phyloP scores from a whole-genome alignment of 2,888 invertebrate species.

The Hypena proboscidalis region DNA sequence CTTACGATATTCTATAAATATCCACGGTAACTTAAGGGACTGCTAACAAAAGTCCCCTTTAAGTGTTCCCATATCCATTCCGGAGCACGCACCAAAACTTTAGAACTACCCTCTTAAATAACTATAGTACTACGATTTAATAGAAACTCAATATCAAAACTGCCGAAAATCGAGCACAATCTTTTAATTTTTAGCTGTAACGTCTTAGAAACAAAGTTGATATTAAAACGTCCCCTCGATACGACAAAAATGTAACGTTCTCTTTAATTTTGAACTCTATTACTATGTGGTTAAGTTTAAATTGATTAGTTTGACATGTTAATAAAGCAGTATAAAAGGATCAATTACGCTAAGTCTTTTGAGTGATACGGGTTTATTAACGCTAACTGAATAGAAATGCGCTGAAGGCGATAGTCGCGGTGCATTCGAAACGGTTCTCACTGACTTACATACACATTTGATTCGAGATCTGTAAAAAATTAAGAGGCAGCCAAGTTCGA shows the following conservation, averaged over 20 bases:
- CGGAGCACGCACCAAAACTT: conserved; percentile 23
- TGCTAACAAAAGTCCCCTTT: conserved; percentile 18
- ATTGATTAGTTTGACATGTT: conserved; percentile 8
- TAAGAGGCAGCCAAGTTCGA: no score
- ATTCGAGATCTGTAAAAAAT: conserved; percentile 7
- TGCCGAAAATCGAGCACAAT: conserved; percentile 14
- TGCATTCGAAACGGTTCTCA: conserved; percentile 20
- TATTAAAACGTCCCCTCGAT: no score
- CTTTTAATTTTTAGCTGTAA: no score
- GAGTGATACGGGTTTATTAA: conserved; percentile 59
- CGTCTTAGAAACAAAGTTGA: no score
- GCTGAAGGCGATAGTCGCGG: conserved; percentile 37
- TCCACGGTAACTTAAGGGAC: conserved; percentile 16
- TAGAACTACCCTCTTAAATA: conserved; percentile 29
- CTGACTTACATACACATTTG: conserved; percentile 23
- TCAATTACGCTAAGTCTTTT: conserved; percentile 56
- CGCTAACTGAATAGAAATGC: conserved; percentile 48
- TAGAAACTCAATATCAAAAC: conserved; percentile 29
- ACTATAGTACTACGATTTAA: conserved; percentile 28
- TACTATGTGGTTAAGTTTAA: background rate
- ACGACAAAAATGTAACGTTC: no score
- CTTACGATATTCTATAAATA: background rate
- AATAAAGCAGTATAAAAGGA: conserved; percentile 48
- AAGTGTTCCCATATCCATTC: conserved; percentile 22
- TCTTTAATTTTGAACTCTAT: conserved; percentile 9